phyloP scores from a whole-genome alignment of 2,888 invertebrate genomes.

The Drosophila mayaguana region DNA sequence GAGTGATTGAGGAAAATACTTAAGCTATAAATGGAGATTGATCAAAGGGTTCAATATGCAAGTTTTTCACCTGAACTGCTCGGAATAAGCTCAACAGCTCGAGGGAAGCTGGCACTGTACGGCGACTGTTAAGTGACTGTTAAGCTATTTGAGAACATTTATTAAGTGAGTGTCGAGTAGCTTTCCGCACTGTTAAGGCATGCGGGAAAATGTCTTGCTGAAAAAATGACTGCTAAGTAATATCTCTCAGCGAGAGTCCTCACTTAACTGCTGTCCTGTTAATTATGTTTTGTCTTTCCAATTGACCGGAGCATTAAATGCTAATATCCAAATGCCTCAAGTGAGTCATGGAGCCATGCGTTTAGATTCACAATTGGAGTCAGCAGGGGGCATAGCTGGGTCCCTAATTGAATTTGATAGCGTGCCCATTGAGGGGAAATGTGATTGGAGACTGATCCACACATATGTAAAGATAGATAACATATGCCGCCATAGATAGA shows the following conservation, averaged over 20 bases:
- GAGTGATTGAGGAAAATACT: background rate
- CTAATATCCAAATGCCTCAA: background rate
- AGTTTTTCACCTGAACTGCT: background rate
- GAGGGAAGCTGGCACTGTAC: background rate
- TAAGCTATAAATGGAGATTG: constrained; percentile 2
- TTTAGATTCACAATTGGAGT: constrained; percentile 25
- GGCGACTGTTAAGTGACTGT: background rate
- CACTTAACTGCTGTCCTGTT: background rate
- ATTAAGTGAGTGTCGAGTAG: background rate
- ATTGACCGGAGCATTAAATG: background rate
- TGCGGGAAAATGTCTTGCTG: background rate
- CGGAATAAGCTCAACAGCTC: background rate
- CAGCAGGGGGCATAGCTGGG: constrained; percentile 13
- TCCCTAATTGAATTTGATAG: background rate
- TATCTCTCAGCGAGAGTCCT: background rate
- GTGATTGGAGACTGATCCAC: constrained; percentile 15
- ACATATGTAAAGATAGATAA: constrained; percentile 26
- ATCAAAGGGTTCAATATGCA: background rate
- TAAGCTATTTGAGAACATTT: background rate
- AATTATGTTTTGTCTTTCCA: background rate
- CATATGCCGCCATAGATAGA: constrained; percentile 12
- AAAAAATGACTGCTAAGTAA: no score
- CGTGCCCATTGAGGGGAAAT: constrained; percentile 7
- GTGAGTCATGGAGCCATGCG: background rate
- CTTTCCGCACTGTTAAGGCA: background rate